Base-by-base conservation (phyloP, 2,888 invertebrate species). In the Hyppa rectilinea region DNA sequence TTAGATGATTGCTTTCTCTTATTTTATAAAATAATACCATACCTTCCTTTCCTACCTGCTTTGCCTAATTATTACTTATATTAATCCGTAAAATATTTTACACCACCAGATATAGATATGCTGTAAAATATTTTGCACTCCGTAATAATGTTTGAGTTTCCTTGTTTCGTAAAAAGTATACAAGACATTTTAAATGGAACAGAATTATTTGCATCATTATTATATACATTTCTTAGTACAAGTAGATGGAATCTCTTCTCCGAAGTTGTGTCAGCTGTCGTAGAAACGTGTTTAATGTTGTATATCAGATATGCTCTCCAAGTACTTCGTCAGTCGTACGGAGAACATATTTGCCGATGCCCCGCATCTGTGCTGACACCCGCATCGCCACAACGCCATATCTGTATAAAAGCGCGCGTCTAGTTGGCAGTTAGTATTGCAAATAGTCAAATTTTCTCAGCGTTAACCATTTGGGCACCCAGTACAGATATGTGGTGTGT, bases 401-500 rank as follows among this genome's bases (percentile, higher is more conserved):
- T 95, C 95, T 95, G 95, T 95, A 94, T 92, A 89, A 76, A 47
- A 63, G 76, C 77, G 79, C 92, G 92, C 94, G 93, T 88, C 87
- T 78, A 68, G 72, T 91, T 90, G 92, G 90, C 92, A 86, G 86
- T 87, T 90, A 84, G 89, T 88, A 89, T 90, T 89, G 82, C 81
- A 82, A 72, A 84, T 82, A 90, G 94, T 94, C 95, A 94, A 94
- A 94, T 95, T 95, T 93, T 95, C 94, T 94, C 93, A 80, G 73
- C 77, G 78, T 80, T 71, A 34, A 74, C 67, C 72, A 74, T 82
- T 75, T 75, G 65, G 71, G 82, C 77, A 92, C 91, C 88, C 89
- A 90, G 91, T 95, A 95, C 95, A 95, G 95, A 95, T 95, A 95
- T 94, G 94, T 94, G 92, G 90, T 87, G 85, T 87, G 85, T 69